phyloP scores from a whole-genome alignment of 2,797 vertebrate species.

The Neostethus bicornis region DNA sequence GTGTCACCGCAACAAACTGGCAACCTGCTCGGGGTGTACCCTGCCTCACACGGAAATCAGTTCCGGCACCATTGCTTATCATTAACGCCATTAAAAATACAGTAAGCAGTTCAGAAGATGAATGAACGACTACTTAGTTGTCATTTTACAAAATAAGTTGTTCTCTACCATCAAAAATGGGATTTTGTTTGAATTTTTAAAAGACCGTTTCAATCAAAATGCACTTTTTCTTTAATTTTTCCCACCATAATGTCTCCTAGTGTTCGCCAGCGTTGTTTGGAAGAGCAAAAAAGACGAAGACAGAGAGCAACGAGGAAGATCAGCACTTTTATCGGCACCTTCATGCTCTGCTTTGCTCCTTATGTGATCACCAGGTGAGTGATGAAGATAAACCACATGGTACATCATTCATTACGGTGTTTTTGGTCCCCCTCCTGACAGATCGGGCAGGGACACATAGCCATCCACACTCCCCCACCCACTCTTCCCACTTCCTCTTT shows the following conservation, averaged over 20 bases:
- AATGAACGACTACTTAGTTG: too few relatives aligned
- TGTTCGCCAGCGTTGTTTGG: conserved; percentile 91
- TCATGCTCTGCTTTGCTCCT: conserved; percentile 93
- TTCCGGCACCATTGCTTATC: too few relatives aligned
- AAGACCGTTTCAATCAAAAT: not conserved
- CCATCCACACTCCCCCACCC: not conserved
- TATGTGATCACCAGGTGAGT: conserved; percentile 95
- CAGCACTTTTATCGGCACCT: conserved; percentile 96
- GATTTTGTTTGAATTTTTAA: too few relatives aligned
- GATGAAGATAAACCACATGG: conserved; percentile 6
- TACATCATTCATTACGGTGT: conserved; percentile 21
- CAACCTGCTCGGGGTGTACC: too few relatives aligned
- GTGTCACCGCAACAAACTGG: too few relatives aligned
- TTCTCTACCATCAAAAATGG: too few relatives aligned
- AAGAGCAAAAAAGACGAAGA: conserved; percentile 90
- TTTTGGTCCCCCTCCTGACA: conserved; percentile 28
- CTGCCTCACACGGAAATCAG: too few relatives aligned
- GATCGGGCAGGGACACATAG: conserved; percentile 1
- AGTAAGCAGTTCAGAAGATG: too few relatives aligned
- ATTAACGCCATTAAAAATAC: too few relatives aligned
- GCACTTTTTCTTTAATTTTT: not conserved
- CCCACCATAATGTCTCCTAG: conserved; percentile 64
- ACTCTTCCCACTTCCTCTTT: conserved; percentile 14
- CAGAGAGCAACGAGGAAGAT: conserved; percentile 95
- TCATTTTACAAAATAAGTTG: too few relatives aligned